Evolutionary conservation across 2,797 vertebrate species (phyloP).

Genomic region (Rachycentron canadum): DNA sequence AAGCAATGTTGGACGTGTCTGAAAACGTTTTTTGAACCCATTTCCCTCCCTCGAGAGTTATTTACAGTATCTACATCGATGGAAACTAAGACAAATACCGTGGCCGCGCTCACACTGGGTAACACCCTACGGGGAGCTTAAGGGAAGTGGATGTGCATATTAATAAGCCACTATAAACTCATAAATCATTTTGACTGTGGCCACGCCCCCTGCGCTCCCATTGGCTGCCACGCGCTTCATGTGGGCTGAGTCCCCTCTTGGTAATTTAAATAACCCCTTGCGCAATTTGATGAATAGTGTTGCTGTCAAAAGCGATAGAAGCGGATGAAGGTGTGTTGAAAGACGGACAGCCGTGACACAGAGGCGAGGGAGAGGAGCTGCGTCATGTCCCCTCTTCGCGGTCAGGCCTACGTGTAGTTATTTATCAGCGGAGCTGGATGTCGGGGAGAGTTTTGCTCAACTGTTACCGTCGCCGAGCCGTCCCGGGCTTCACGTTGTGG

Average conservation of each 20-base stretch:
- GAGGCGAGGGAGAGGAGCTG: constrained; percentile 20
- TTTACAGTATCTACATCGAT: neutral
- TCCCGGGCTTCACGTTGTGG: constrained; percentile 17
- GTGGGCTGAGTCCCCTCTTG: constrained; percentile 51
- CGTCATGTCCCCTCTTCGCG: constrained; percentile 40
- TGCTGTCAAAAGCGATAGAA: constrained; percentile 65
- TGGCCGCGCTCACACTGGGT: constrained; percentile 6
- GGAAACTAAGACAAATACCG: constrained; percentile 1
- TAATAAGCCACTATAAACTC: constrained; percentile 68
- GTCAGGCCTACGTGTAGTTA: constrained; percentile 2
- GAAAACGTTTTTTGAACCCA: neutral
- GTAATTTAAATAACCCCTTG: constrained; percentile 77
- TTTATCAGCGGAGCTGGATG: constrained; percentile 22
- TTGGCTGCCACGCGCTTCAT: constrained; percentile 66
- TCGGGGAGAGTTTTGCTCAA: constrained; percentile 61
- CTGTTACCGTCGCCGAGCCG: constrained; percentile 24
- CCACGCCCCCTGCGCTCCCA: constrained; percentile 71
- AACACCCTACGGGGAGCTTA: constrained; percentile 9
- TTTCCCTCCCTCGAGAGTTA: neutral
- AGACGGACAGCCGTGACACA: constrained; percentile 23
- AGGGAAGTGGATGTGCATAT: constrained; percentile 50
- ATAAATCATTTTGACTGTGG: constrained; percentile 79
- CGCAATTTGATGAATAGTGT: constrained; percentile 73
- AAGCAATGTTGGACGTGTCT: neutral
- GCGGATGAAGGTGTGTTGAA: constrained; percentile 8